Evolutionary conservation across 2,888 invertebrate species (phyloP), one percentile per base, ranked within the genome.

Genomic region (Stenotaenia linearis): DNA sequence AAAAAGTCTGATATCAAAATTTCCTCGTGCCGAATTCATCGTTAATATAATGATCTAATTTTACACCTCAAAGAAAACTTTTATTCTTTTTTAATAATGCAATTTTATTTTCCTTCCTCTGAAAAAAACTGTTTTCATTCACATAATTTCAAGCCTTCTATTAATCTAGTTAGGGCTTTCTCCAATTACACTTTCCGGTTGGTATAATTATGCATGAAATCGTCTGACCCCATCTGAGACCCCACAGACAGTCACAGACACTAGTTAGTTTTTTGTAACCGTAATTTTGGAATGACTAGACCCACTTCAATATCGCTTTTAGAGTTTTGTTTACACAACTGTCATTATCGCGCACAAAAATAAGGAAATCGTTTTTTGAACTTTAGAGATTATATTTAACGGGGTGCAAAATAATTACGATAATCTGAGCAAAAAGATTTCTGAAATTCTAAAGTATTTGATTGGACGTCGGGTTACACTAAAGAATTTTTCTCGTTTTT

Each of bases 171-270:
- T 69, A 69, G 69, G 18, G 69, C 28, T 28, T 28, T 23, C 23
- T 50, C 28, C 28, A 69, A 69, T 69, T 69, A 69, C 69, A 25
- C n/a, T 69, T 69, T 69, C 69, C 69, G 69, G 69, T 69, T 69
- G 25, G 69, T 15, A 12, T 69, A 25, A 69, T 69, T 69, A 69
- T 15, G 69, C 15, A 69, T 7, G 6, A 69, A 69, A 69, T 69
- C 25, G 10, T 12, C 25, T 69, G 69, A 15, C 28, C 28, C n/a
- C 25, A 10, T 28, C 45, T 69, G 15, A 1, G 69, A 69, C 12
- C 25, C 69, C n/a, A 69, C 56, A 18, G n/a, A 18, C 56, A 10
- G 0, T n/a, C n/a, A n/a, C n/a, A n/a, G n/a, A n/a, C n/a, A n/a
- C n/a, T n/a, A n/a, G n/a, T n/a, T n/a, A n/a, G n/a, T n/a, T n/a